Evolutionary conservation across 2,888 invertebrate genomes (phyloP).

Genomic region (Ichneumon xanthorius): DNA sequence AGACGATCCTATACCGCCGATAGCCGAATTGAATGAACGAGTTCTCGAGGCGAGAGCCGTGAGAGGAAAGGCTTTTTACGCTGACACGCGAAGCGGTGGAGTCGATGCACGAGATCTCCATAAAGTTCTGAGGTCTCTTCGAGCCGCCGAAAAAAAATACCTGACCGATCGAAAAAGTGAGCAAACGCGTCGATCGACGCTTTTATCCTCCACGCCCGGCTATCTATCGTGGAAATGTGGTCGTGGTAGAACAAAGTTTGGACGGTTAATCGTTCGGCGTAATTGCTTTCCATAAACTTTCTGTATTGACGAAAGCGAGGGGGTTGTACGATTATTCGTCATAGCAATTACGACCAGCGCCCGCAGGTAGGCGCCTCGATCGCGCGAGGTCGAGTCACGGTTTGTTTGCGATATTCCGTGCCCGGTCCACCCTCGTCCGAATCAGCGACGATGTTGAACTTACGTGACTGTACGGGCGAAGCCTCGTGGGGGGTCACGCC

Average conservation of each 20-base stretch:
- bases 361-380: not conserved
- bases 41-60: constrained; percentile 79
- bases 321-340: not conserved
- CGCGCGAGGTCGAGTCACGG: not conserved
- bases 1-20: constrained; percentile 68
- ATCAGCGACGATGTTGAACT: constrained; percentile 7
- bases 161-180: not conserved
- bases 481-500: constrained; percentile 12
- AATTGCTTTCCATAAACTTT: not conserved
- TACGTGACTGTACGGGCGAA: not conserved
- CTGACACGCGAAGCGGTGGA: constrained; percentile 37
- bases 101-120: constrained; percentile 24
- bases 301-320: not conserved
- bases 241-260: not conserved
- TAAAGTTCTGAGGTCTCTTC: not conserved
- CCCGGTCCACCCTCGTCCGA: not conserved
- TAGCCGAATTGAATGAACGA: constrained; percentile 71
- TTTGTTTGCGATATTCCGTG: constrained; percentile 10
- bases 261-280: not conserved
- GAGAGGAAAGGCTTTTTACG: constrained; percentile 24
- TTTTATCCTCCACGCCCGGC: not conserved
- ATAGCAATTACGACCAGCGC: not conserved
- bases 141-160: not conserved
- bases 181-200: not conserved
- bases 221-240: not conserved